Conservation (phyloP, 1,140 invertebrate genomes). For the Hyposmocoma kahamanoa region DNA sequence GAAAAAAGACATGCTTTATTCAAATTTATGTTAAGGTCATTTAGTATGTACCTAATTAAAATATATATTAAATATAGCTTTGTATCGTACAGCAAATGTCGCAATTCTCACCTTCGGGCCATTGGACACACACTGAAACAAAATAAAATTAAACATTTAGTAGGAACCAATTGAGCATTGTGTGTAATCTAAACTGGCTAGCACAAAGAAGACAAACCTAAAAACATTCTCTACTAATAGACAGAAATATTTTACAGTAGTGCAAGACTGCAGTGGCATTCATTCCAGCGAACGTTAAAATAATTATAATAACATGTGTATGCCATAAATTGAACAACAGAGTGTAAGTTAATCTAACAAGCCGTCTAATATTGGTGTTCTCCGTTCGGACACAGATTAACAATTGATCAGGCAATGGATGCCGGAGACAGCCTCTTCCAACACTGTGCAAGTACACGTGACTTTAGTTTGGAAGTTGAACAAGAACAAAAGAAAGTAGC, state of each 20-base stretch:
- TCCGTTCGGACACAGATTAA: slow-evolving; percentile 35
- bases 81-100: slow-evolving; percentile 22
- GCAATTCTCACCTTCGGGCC: slow-evolving; percentile 85
- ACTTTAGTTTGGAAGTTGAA: too few relatives aligned
- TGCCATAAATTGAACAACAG: slow-evolving; percentile 9
- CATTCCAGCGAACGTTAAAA: slow-evolving; percentile 53
- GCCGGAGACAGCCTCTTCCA: slow-evolving; percentile 45
- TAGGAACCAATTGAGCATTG: neutral
- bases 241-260: slow-evolving; percentile 53
- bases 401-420: slow-evolving; percentile 32
- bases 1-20: slow-evolving; percentile 62
- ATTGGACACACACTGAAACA: slow-evolving; percentile 90
- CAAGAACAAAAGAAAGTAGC: too few relatives aligned
- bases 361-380: slow-evolving; percentile 46
- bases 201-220: slow-evolving; percentile 54
- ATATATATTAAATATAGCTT: too few relatives aligned
- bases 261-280: slow-evolving; percentile 52
- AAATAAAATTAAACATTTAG: slow-evolving; percentile 31
- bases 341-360: slow-evolving; percentile 36
- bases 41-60: too few relatives aligned
- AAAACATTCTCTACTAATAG: slow-evolving; percentile 62
- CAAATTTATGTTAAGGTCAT: slow-evolving; percentile 63
- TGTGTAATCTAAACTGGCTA: slow-evolving; percentile 28
- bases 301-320: slow-evolving; percentile 21
- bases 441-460: too few relatives aligned